phyloP scores from a whole-genome alignment of 2,888 invertebrate genomes.

The Adela reaumurella region DNA sequence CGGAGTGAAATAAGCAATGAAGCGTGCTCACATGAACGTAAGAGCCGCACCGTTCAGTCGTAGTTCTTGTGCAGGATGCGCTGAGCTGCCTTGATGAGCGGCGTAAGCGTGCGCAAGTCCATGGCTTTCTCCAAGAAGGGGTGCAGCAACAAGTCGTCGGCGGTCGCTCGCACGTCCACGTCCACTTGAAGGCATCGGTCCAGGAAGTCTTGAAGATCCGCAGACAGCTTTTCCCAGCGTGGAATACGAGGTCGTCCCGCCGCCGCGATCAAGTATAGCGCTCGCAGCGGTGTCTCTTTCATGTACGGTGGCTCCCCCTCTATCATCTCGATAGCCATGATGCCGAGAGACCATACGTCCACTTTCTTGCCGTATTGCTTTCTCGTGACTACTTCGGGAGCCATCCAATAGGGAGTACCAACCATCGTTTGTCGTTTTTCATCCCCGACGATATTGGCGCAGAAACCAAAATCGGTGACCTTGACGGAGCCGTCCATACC shows the following conservation, averaged over 20 bases:
- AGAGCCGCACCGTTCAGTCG: too few species aligned
- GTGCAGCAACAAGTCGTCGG: constrained; percentile 74
- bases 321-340: constrained; percentile 93
- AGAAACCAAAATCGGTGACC: constrained; percentile 97
- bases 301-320: constrained; percentile 97
- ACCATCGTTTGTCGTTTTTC: constrained; percentile 97
- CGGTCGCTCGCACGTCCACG: constrained; percentile 72
- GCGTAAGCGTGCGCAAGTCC: constrained; percentile 74
- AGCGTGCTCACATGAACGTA: too few species aligned
- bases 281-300: constrained; percentile 88
- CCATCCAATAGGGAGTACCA: constrained; percentile 99
- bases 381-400: constrained; percentile 88
- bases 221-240: constrained; percentile 74
- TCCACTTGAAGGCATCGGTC: constrained; percentile 87
- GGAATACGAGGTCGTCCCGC: constrained; percentile 91
- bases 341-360: constrained; percentile 94
- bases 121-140: constrained; percentile 76
- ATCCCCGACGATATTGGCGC: constrained; percentile 92
- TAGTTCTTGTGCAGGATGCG: constrained; percentile 69
- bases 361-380: constrained; percentile 93
- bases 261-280: constrained; percentile 92
- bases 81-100: constrained; percentile 88
- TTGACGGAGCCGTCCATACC: constrained; percentile 91
- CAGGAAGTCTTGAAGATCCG: constrained; percentile 75
- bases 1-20: constrained; percentile 73